phyloP scores from a whole-genome alignment of 2,888 invertebrate species.

The Norana najaformis region DNA sequence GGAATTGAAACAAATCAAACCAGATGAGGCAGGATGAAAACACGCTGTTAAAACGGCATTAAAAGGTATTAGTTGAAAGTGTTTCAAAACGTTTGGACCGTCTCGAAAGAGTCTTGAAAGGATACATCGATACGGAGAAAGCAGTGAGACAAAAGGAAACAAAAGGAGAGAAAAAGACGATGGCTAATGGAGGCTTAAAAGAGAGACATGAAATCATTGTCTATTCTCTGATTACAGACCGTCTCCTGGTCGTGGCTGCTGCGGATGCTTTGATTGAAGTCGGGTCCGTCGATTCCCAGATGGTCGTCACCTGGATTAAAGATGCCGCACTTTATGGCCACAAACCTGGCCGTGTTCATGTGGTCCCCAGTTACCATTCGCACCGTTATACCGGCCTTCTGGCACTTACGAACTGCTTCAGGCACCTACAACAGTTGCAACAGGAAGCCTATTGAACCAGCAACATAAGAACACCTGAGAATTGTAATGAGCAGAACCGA shows the following conservation, averaged over 20 bases:
- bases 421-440: constrained; percentile 20
- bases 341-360: constrained; percentile 30
- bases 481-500: too few species aligned
- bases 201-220: too few species aligned
- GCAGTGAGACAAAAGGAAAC: neutral
- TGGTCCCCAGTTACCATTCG: constrained; percentile 35
- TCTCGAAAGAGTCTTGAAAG: neutral
- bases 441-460: neutral
- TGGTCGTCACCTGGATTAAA: constrained; percentile 20
- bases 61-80: neutral
- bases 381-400: constrained; percentile 30
- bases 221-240: neutral
- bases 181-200: too few species aligned
- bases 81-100: neutral
- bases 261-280: constrained; percentile 19
- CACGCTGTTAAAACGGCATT: neutral
- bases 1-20: neutral
- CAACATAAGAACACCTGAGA: too few species aligned
- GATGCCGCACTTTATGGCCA: constrained; percentile 31
- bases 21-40: neutral
- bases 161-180: neutral
- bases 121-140: neutral
- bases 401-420: constrained; percentile 26
- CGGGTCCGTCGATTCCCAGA: constrained; percentile 4
- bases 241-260: neutral